phyloP scores from a whole-genome alignment of 1,140 invertebrate species.

The Trachymyrmex cornetzi region DNA sequence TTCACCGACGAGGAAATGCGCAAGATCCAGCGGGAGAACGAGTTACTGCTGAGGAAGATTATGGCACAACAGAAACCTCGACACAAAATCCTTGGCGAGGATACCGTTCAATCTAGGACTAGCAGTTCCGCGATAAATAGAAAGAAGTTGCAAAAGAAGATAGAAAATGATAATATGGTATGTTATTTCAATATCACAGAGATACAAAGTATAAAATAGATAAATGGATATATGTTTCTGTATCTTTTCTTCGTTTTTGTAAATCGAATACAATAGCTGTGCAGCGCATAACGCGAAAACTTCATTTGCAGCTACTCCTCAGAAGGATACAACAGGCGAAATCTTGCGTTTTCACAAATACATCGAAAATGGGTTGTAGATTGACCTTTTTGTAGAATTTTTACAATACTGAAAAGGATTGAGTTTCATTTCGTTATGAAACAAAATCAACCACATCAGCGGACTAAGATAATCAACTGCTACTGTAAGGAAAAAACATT shows the following conservation, averaged over 20 bases:
- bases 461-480: constrained; percentile 15
- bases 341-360: constrained; percentile 72
- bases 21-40: constrained; percentile 86
- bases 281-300: not conserved
- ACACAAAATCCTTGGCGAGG: constrained; percentile 60
- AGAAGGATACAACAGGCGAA: constrained; percentile 80
- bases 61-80: constrained; percentile 79
- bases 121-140: constrained; percentile 83
- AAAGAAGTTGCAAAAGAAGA: constrained; percentile 79
- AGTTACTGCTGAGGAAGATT: constrained; percentile 85
- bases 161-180: constrained; percentile 83
- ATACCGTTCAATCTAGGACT: constrained; percentile 47
- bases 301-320: constrained; percentile 78
- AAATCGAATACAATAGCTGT: constrained; percentile 8
- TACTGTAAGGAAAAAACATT: not conserved
- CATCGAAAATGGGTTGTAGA: constrained; percentile 73
- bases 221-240: not conserved
- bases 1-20: constrained; percentile 85
- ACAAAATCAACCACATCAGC: constrained; percentile 15
- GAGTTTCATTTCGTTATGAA: constrained; percentile 67
- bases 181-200: constrained; percentile 26
- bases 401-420: constrained; percentile 13
- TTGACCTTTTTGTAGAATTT: constrained; percentile 68
- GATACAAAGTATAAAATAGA: not conserved
- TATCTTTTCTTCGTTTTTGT: not conserved